Evolutionary conservation across 2,888 invertebrate species (phyloP), one percentile per base, ranked within the genome.

Genomic region (Amiota communis): DNA sequence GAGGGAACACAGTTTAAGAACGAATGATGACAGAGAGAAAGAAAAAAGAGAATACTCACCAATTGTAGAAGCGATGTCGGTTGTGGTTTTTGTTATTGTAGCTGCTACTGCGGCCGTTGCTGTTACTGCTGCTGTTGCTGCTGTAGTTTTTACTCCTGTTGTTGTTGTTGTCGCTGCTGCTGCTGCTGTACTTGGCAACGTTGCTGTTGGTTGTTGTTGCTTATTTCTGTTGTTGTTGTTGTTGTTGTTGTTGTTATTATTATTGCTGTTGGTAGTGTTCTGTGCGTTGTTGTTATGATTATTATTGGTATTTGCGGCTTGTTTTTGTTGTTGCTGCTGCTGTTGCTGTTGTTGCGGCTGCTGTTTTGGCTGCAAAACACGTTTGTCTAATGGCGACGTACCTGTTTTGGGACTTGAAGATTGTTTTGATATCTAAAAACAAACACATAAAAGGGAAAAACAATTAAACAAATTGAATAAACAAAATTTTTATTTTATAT

Each of bases 311-410:
- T 36, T 70, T 72, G 47, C 72, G 75, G 51, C 77, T 53, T 79
- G 77, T 67, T 81, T 78, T 72, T 78, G 87, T 67, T 79, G 64
- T 57, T 79, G 77, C 67, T 81, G 79, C 72, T 78, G 72, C 71
- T 78, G 49, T 20, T 67, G 70, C 10, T 81, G 83, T 74, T 79
- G 90, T 85, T 89, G 88, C 76, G 90, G 90, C 87, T 91, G 92
- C 84, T 93, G 92, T 85, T 93, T 94, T 0, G 94, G 94, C 88
- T 93, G 93, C 74, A 94, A 88, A 49, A 94, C 92, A 81, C 93
- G 89, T 88, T 93, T 94, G 88, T 94, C 94, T 76, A 91, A 91
- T 77, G 92, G 92, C 74, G 90, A 85, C 72, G 86, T 87, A 76
- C 86, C 79, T 72, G 87, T 83, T 83, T 89, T 88, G 46, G 88